Percentiles rank a stretch among this genome's conserved stretches.
These are phyloP conservation scores for Hanleya hanleyi DNA, from an alignment of 2,888 invertebrate species.

Conservation along the genomic window DNA sequence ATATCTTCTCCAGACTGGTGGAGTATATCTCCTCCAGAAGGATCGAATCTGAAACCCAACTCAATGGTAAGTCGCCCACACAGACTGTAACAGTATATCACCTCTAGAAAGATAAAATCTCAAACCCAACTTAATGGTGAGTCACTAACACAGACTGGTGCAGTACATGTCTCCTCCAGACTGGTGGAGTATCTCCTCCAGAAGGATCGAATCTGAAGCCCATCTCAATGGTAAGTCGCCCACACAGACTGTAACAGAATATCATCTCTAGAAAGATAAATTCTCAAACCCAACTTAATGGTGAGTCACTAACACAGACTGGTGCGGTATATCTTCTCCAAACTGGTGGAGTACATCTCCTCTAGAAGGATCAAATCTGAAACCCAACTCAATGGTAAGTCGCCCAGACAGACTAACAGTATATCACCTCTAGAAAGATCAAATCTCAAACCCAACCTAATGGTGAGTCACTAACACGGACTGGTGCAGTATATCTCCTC, in stretches of 20 bases:
- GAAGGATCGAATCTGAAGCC: conserved; percentile 86
- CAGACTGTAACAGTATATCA: conserved; percentile 85
- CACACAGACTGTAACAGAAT: too few relatives aligned
- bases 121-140: conserved; percentile 84
- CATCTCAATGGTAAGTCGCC: conserved; percentile 80
- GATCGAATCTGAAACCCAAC: conserved; percentile 85
- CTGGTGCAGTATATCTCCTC: too few relatives aligned
- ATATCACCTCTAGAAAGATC: too few relatives aligned
- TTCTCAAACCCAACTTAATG: too few relatives aligned
- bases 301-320: too few relatives aligned
- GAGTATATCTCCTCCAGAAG: conserved; percentile 86
- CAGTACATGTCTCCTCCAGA: conserved; percentile 85
- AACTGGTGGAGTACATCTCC: conserved; percentile 85
- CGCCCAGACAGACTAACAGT: too few relatives aligned
- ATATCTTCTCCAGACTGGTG: conserved; percentile 83
- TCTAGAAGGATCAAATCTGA: conserved; percentile 87
- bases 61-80: conserved; percentile 79
- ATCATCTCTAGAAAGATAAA: too few relatives aligned
- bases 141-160: conserved; percentile 78
- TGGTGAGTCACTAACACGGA: too few relatives aligned
- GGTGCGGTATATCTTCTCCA: too few relatives aligned
- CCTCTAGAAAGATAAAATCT: conserved; percentile 85
- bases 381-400: conserved; percentile 81
- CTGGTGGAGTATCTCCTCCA: conserved; percentile 85
- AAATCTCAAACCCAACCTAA: too few relatives aligned